These are phyloP conservation scores for Lithodes maja DNA, from an alignment of 2,888 invertebrate genomes.

Conservation along the genomic window DNA sequence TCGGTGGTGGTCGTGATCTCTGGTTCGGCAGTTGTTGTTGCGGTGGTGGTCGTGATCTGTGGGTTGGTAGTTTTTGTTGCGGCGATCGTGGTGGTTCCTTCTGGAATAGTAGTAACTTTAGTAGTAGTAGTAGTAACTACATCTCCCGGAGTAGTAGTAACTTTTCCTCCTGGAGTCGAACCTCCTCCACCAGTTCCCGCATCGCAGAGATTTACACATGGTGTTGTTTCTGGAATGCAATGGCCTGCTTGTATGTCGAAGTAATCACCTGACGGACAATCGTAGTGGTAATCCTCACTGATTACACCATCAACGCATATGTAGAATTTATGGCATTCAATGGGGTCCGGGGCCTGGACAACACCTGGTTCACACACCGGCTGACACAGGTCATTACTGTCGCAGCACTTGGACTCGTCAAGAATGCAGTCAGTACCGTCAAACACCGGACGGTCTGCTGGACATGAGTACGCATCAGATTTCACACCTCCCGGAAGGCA, in stretches of 20 bases:
- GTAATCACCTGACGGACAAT: background rate
- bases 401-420: background rate
- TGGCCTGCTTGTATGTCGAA: background rate
- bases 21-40: background rate
- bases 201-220: background rate
- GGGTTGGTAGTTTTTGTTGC: too few species aligned
- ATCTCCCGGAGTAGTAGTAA: background rate
- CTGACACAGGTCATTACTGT: background rate
- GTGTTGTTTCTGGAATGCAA: background rate
- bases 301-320: background rate
- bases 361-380: background rate
- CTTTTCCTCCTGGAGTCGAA: background rate
- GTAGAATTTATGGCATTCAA: background rate
- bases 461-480: background rate
- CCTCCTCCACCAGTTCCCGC: background rate
- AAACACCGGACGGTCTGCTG: background rate
- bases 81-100: background rate
- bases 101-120: background rate
- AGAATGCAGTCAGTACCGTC: background rate
- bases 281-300: background rate
- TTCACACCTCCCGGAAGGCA: background rate
- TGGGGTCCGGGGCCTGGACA: background rate
- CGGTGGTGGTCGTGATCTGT: too few species aligned
- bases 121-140: background rate
- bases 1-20: background rate